These are phyloP conservation scores for Pollenia labialis DNA, from an alignment of 2,888 invertebrate genomes.

Conservation along the genomic window DNA sequence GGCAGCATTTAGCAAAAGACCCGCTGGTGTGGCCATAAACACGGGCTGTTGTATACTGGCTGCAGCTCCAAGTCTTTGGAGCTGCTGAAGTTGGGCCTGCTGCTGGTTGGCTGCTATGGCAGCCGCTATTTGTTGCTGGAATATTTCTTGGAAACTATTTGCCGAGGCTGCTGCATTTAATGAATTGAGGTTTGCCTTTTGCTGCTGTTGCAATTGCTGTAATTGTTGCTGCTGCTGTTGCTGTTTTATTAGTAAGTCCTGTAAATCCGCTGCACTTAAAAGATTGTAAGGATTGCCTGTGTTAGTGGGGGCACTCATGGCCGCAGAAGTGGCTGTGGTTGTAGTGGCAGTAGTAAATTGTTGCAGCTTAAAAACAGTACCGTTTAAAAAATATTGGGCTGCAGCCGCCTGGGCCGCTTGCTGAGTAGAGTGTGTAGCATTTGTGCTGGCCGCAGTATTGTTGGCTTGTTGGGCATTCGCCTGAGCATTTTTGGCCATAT, in stretches of 20 bases:
- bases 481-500: conserved; percentile 79
- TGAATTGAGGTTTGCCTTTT: conserved; percentile 74
- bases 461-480: conserved; percentile 31
- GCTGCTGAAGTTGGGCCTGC: conserved; percentile 78
- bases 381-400: conserved; percentile 83
- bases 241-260: conserved; percentile 80
- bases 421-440: conserved; percentile 77
- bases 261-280: conserved; percentile 78
- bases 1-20: conserved; percentile 81
- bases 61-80: conserved; percentile 78
- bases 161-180: conserved; percentile 76
- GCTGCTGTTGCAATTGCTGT: conserved; percentile 75
- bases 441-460: conserved; percentile 74
- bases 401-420: conserved; percentile 81
- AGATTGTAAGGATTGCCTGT: conserved; percentile 79
- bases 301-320: conserved; percentile 77
- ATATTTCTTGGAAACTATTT: conserved; percentile 79
- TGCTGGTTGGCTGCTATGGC: conserved; percentile 77
- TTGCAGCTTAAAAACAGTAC: conserved; percentile 84
- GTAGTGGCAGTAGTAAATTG: conserved; percentile 82
- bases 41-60: conserved; percentile 81
- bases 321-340: conserved; percentile 81
- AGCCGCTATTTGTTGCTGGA: conserved; percentile 78
- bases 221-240: conserved; percentile 76
- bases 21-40: conserved; percentile 84